Percentiles rank a stretch among this genome's conserved stretches.
phyloP scores from a whole-genome alignment of 2,888 invertebrate species.

The Pinctada fucata region DNA sequence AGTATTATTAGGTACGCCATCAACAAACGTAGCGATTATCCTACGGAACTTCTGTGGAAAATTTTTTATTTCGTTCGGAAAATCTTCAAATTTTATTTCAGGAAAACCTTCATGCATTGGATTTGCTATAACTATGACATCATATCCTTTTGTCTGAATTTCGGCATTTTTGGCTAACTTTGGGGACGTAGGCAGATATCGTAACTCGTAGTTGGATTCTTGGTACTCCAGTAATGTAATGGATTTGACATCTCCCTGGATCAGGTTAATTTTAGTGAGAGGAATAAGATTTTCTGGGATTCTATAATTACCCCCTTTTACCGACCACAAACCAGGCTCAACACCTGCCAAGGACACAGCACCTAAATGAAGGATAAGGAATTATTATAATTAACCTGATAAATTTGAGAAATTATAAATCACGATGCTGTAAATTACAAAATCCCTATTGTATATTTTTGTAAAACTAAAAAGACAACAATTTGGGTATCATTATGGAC shows the following conservation, averaged over 20 bases:
- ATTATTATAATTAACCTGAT: conserved; percentile 1
- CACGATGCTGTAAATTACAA: neutral
- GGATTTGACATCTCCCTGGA: conserved; percentile 73
- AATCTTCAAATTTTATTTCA: conserved; percentile 78
- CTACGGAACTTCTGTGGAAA: conserved; percentile 77
- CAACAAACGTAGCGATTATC: conserved; percentile 80
- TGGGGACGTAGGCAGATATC: conserved; percentile 47
- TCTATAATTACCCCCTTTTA: conserved; percentile 81
- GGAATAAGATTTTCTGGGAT: conserved; percentile 65
- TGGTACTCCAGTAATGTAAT: conserved; percentile 58
- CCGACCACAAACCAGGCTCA: conserved; percentile 80
- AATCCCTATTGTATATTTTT: too few species aligned
- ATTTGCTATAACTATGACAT: conserved; percentile 81
- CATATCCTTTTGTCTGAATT: conserved; percentile 75
- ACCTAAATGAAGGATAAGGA: conserved; percentile 73
- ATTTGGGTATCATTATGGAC: neutral
- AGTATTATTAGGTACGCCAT: conserved; percentile 78
- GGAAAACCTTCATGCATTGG: conserved; percentile 77
- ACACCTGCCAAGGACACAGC: conserved; percentile 80
- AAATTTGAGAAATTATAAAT: neutral
- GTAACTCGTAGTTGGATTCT: conserved; percentile 59
- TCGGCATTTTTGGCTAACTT: conserved; percentile 35
- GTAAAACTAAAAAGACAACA: neutral
- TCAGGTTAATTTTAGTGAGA: conserved; percentile 76
- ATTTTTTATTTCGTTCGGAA: conserved; percentile 65